These are phyloP conservation scores for Cryptoblepharus egeriae DNA, from an alignment of 2,797 vertebrate species.

Conservation along the genomic window DNA sequence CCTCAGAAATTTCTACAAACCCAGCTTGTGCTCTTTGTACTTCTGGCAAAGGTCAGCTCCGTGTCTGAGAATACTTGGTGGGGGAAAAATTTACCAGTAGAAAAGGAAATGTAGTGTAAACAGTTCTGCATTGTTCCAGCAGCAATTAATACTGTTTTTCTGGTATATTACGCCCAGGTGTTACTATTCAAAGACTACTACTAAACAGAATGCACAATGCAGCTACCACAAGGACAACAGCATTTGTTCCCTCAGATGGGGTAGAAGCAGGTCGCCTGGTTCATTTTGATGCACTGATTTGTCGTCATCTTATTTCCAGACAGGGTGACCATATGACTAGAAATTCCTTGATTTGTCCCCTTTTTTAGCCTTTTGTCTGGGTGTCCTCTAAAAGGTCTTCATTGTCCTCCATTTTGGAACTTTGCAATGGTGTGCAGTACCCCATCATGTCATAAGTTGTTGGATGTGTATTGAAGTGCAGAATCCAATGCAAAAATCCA, in stretches of 20 bases:
- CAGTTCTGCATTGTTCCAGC: slow-evolving; percentile 66
- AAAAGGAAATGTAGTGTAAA: slow-evolving; percentile 70
- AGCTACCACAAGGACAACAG: slow-evolving; percentile 41
- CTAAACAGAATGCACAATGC: slow-evolving; percentile 48
- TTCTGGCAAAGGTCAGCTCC: slow-evolving; percentile 68
- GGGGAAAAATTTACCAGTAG: slow-evolving; percentile 59
- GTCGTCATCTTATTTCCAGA: too few relatives aligned
- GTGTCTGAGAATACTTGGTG: slow-evolving; percentile 39
- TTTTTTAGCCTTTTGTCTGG: too few relatives aligned
- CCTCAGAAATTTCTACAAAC: slow-evolving; percentile 68
- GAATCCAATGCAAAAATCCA: too few relatives aligned
- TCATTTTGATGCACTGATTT: background rate
- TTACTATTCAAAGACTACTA: slow-evolving; percentile 56
- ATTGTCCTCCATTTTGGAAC: too few relatives aligned
- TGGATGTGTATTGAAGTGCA: too few relatives aligned
- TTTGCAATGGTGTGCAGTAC: too few relatives aligned
- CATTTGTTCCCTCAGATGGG: background rate
- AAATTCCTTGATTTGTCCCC: too few relatives aligned
- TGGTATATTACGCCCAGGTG: slow-evolving; percentile 63
- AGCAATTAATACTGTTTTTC: slow-evolving; percentile 67
- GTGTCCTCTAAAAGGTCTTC: too few relatives aligned
- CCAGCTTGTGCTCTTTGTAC: slow-evolving; percentile 69
- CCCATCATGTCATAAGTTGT: too few relatives aligned
- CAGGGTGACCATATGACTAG: too few relatives aligned
- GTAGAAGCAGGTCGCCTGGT: background rate